Evolutionary conservation across 2,888 invertebrate genomes (phyloP), one percentile per base, ranked within the genome.

Genomic region (Ophion ellenae): DNA sequence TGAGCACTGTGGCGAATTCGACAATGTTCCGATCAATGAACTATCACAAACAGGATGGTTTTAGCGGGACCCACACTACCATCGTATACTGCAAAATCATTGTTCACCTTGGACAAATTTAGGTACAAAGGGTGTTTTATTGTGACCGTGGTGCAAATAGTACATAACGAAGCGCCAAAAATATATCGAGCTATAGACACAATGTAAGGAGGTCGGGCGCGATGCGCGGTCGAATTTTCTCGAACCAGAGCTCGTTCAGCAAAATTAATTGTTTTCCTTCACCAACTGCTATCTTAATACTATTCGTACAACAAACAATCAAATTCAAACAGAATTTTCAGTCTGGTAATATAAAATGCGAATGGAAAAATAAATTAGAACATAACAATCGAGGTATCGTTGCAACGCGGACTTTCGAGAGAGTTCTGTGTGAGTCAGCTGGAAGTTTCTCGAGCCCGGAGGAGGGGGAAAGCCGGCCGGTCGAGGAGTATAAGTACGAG

Each of bases 401-500:
- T 5, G 11, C 2, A 20, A 45, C 28, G 45, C 2, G 57, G 61
- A 67, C 32, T 17, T 75, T 80, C 70, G 80, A 59, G 74, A 81
- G 32, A 28, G 64, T 28, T 71, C 61, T 45, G n/a, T 47, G 57
- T 61, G 75, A 20, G 14, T 20, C 14, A 24, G 59, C 66, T 66
- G 66, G 84, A 84, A 84, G 66, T 17, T 84, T 77, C 79, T 81
- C 79, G 76, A 76, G 71, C 67, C n/a, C 45, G 11, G 36, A 17
- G 53, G 80, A 20, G 64, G 83, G 69, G 67, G 32, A 1, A 17
- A 10, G 40, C 20, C 57, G 78, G 69, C 78, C 66, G 66, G 78
- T 47, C 32, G 57, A 28, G 61, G 84, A 20, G 80, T 87, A 87
- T 87, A 87, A 86, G 86, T 84, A 83, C 73, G 61, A 47, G 73